Percentiles rank a stretch among this genome's conserved stretches.
Evolutionary conservation across 2,888 invertebrate species (phyloP).

Genomic region (Sinhomidia bicolor): DNA sequence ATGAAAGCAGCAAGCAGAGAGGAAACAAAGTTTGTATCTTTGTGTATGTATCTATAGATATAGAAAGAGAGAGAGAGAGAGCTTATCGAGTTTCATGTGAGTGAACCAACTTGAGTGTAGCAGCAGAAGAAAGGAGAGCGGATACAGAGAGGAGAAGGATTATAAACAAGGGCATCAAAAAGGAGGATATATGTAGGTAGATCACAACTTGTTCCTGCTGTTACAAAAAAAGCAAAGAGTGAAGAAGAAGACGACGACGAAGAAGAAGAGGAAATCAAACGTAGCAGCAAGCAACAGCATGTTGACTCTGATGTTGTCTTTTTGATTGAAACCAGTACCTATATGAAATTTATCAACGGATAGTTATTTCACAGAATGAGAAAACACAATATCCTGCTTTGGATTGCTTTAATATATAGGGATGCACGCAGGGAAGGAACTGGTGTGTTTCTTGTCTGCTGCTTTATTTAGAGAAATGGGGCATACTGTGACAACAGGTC

Average conservation of each 20-base stretch:
- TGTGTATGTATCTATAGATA: not conserved
- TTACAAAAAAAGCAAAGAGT: not conserved
- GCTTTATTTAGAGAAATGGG: too few relatives aligned
- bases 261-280: not conserved
- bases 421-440: too few relatives aligned
- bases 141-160: not conserved
- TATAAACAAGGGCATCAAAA: not conserved
- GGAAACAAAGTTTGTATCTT: too few relatives aligned
- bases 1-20: slow-evolving; percentile 7
- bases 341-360: not conserved
- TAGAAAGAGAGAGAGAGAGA: too few relatives aligned
- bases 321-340: not conserved
- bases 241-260: not conserved
- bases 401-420: too few relatives aligned
- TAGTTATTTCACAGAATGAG: not conserved
- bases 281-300: not conserved
- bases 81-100: slow-evolving; percentile 62
- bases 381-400: not conserved
- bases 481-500: too few relatives aligned
- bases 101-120: slow-evolving; percentile 40
- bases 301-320: not conserved
- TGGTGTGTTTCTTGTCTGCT: too few relatives aligned
- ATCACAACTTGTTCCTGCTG: not conserved
- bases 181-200: not conserved
- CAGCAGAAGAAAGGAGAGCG: not conserved